These are phyloP conservation scores for Cynopterus brachyotis DNA, from an alignment of 2,113 vertebrate species.

Conservation along the genomic window DNA sequence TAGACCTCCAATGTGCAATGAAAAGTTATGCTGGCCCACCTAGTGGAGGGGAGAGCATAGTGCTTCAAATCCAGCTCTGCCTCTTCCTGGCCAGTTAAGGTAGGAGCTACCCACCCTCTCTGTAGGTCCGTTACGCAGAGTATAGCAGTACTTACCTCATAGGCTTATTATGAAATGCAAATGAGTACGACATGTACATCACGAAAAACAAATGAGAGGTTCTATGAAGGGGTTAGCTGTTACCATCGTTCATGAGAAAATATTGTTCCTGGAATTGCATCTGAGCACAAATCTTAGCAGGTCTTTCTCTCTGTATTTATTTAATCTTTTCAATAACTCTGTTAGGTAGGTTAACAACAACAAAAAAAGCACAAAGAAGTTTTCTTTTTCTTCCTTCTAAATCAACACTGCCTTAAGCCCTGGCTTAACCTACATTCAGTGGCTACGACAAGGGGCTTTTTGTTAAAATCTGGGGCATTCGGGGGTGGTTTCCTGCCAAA, in stretches of 20 bases:
- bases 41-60: accelerated
- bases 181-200: neutral
- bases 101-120: no score
- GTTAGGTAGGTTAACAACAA: neutral
- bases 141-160: accelerated
- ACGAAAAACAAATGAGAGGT: neutral
- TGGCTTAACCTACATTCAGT: neutral
- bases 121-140: neutral
- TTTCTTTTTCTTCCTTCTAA: constrained; percentile 40
- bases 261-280: neutral
- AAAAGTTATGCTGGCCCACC: neutral
- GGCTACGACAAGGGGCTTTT: constrained; percentile 50
- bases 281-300: neutral
- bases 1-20: accelerated
- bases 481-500: constrained; percentile 21
- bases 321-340: neutral
- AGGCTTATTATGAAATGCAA: neutral
- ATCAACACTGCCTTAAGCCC: neutral
- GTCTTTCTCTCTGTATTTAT: neutral
- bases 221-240: neutral
- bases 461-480: constrained; percentile 57
- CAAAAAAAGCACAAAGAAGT: neutral
- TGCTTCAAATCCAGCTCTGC: neutral
- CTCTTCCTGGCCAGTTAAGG: neutral
- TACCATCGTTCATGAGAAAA: neutral